Conservation (phyloP, 2,797 vertebrate species). For the Zalophus californianus region DNA sequence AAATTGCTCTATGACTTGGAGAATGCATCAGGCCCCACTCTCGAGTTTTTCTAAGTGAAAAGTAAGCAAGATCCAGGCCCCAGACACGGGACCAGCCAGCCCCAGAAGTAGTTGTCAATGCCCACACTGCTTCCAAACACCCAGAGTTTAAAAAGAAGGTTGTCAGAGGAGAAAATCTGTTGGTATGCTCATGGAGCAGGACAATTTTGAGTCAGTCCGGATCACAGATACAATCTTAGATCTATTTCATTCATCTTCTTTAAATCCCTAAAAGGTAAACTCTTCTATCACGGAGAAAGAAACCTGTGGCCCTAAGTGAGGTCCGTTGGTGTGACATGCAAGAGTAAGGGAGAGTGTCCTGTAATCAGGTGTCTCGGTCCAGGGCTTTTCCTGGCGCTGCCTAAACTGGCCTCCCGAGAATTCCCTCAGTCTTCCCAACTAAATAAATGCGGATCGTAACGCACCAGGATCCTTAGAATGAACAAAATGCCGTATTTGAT, state of each 20-base stretch:
- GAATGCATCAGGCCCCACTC: not conserved
- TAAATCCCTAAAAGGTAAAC: not conserved
- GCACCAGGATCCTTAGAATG: not conserved
- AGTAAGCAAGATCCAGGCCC: not conserved
- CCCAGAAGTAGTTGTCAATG: not conserved
- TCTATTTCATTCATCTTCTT: not conserved
- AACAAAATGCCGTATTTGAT: not conserved
- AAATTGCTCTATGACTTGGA: not conserved
- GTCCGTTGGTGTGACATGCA: not conserved
- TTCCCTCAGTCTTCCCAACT: constrained; percentile 1
- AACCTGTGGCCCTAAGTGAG: not conserved
- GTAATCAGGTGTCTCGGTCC: not conserved
- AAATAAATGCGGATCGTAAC: not conserved
- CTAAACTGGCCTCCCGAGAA: not conserved
- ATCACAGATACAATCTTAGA: not conserved
- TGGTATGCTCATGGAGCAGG: not conserved
- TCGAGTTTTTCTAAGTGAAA: not conserved
- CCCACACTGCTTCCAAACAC: not conserved
- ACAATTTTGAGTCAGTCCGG: not conserved
- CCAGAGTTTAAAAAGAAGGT: not conserved
- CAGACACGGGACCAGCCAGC: not conserved
- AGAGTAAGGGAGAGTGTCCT: fast-evolving
- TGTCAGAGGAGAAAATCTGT: not conserved
- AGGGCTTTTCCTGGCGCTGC: not conserved
- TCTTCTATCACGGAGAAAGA: not conserved